These are phyloP conservation scores for Apotomis capreana DNA, from an alignment of 2,888 invertebrate genomes.

Conservation along the genomic window DNA sequence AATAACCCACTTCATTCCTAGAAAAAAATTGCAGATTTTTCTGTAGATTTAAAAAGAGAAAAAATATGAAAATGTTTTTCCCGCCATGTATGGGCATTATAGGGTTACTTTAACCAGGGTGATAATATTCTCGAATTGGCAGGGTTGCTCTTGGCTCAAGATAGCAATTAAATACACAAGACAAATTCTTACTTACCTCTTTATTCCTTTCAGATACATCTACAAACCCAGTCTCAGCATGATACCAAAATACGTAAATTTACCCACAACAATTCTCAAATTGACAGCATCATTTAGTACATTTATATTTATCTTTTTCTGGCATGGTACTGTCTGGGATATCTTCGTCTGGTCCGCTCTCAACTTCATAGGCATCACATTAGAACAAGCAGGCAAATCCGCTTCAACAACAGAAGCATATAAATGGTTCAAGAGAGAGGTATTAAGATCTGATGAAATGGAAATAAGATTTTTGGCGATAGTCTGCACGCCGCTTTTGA, in stretches of 20 bases:
- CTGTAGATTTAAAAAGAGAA: no score
- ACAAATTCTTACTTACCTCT: background rate
- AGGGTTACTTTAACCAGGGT: no score
- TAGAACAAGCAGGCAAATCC: constrained; percentile 86
- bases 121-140: no score
- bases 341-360: constrained; percentile 93
- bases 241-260: constrained; percentile 57
- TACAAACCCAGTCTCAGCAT: constrained; percentile 86
- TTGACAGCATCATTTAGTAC: constrained; percentile 88
- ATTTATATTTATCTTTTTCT: constrained; percentile 93
- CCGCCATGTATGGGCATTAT: no score
- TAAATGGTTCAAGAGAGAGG: constrained; percentile 65
- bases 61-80: no score
- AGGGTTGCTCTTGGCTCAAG: no score
- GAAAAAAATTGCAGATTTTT: no score
- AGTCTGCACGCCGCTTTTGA: constrained; percentile 88
- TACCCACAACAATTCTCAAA: constrained; percentile 79
- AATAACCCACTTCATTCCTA: no score
- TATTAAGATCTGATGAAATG: constrained; percentile 70
- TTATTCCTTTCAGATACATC: constrained; percentile 87
- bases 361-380: constrained; percentile 91
- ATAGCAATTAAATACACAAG: no score
- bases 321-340: constrained; percentile 93
- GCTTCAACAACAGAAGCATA: constrained; percentile 76
- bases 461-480: constrained; percentile 86